phyloP scores from a whole-genome alignment of 2,113 vertebrate genomes.

The Heptranchias perlo region DNA sequence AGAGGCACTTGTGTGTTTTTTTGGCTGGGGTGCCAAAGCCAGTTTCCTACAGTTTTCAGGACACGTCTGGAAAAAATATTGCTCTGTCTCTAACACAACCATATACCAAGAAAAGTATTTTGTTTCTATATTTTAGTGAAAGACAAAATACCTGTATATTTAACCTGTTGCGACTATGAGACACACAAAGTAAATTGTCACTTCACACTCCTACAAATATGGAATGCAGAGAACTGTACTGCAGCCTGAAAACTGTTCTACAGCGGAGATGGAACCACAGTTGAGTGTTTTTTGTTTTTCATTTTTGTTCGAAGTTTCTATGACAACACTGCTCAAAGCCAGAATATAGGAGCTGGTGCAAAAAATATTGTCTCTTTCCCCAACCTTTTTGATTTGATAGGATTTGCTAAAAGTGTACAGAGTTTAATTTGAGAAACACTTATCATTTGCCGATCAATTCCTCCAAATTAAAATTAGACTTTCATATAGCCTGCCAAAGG shows the following conservation, averaged over 20 bases:
- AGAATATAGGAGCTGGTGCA: background rate
- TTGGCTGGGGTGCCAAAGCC: slow-evolving; percentile 4
- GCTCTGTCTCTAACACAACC: background rate
- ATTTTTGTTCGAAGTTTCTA: background rate
- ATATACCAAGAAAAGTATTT: background rate
- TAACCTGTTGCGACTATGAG: too few relatives aligned
- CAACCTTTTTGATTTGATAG: too few relatives aligned
- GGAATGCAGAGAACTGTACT: background rate
- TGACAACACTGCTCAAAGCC: background rate
- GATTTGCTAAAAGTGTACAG: background rate
- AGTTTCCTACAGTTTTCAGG: background rate
- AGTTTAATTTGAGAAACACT: background rate
- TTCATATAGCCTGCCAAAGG: background rate
- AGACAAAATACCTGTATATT: background rate
- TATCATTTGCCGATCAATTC: background rate
- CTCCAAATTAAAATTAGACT: background rate
- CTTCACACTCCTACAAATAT: background rate
- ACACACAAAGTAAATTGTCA: background rate
- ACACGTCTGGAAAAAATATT: background rate
- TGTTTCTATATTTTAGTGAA: background rate
- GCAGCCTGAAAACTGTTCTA: background rate
- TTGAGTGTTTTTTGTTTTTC: background rate
- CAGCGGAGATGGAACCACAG: background rate
- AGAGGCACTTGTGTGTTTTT: background rate
- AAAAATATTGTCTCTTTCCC: too few relatives aligned